Evolutionary conservation across 2,888 invertebrate genomes (phyloP).

Genomic region (Drosophila flavopinicola): DNA sequence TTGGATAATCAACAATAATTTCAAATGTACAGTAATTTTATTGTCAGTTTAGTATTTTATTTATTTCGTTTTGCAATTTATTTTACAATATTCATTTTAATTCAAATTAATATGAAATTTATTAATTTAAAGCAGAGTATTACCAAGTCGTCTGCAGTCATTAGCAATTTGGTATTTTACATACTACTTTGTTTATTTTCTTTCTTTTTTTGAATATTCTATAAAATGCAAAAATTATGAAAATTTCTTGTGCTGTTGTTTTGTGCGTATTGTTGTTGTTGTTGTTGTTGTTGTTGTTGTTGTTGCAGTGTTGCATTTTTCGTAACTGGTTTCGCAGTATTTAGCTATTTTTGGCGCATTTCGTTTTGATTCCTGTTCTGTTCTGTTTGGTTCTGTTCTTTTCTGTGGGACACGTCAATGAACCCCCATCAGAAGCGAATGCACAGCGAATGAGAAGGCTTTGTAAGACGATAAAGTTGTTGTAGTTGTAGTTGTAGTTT

Average conservation of each 20-base stretch:
- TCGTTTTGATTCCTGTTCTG: constrained; percentile 81
- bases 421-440: constrained; percentile 50
- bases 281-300: constrained; percentile 23
- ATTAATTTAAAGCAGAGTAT: constrained; percentile 33
- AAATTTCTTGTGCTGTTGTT: constrained; percentile 55
- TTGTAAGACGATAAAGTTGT: constrained; percentile 45
- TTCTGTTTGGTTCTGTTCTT: too few species aligned
- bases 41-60: too few species aligned
- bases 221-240: constrained; percentile 80
- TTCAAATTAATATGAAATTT: too few species aligned
- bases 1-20: too few species aligned
- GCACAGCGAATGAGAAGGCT: constrained; percentile 15
- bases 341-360: constrained; percentile 80
- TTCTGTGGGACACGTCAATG: constrained; percentile 71
- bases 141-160: neutral
- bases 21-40: too few species aligned
- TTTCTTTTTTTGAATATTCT: constrained; percentile 55
- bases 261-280: constrained; percentile 10
- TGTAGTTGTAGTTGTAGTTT: constrained; percentile 14
- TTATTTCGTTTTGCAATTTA: too few species aligned
- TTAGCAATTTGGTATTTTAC: constrained; percentile 15
- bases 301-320: constrained; percentile 47
- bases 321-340: constrained; percentile 72
- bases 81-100: too few species aligned
- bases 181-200: constrained; percentile 17